These are phyloP conservation scores for Acanthochromis polyacanthus DNA, from an alignment of 2,113 vertebrate genomes.

Conservation along the genomic window DNA sequence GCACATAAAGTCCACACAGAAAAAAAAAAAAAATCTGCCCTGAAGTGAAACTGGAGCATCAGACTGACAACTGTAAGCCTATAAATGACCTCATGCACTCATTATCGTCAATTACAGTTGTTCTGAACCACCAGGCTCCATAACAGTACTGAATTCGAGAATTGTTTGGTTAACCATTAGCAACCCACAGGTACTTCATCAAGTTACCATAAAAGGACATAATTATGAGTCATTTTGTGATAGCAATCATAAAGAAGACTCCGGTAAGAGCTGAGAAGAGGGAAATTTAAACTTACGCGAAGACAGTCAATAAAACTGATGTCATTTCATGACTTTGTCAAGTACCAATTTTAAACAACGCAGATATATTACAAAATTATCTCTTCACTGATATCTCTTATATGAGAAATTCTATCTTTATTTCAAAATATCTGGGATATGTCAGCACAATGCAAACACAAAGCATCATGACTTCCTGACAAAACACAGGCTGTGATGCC, in stretches of 20 bases:
- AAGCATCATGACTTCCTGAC: conserved; percentile 17
- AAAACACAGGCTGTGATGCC: conserved; percentile 45
- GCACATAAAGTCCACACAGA: background rate
- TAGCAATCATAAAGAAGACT: conserved; percentile 30
- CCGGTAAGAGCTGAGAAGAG: background rate
- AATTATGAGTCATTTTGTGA: conserved; percentile 20
- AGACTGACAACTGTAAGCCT: background rate
- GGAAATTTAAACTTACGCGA: background rate
- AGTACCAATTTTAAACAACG: background rate
- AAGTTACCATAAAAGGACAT: conserved; percentile 23
- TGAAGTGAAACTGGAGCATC: background rate
- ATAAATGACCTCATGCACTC: background rate
- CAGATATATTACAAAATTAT: background rate
- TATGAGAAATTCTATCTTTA: background rate
- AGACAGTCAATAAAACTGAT: background rate
- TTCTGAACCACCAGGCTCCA: background rate
- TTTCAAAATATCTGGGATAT: background rate
- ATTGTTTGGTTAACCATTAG: conserved; percentile 58
- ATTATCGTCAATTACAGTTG: background rate
- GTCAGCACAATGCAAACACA: conserved; percentile 27
- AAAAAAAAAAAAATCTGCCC: background rate
- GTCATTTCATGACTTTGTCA: background rate
- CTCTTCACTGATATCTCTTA: background rate
- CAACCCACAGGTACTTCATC: background rate
- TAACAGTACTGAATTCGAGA: background rate